Evolutionary conservation across 2,888 invertebrate genomes (phyloP).

Genomic region (Alloplasta piceator): DNA sequence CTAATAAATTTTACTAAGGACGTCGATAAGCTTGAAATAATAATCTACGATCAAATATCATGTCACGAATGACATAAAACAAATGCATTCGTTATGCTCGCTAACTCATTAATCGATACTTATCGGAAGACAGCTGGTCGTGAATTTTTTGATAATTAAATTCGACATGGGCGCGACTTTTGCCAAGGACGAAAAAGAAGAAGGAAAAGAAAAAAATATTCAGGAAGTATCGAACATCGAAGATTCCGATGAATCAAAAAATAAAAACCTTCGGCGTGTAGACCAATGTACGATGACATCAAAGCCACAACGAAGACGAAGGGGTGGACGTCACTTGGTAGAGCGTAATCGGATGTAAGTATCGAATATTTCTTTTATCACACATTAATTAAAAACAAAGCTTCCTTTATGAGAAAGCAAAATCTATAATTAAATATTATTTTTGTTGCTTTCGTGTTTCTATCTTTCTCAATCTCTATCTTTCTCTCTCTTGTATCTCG

Average conservation of each 20-base stretch:
- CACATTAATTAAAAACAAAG: conserved; percentile 50
- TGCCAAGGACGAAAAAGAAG: conserved; percentile 17
- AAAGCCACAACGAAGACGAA: neutral
- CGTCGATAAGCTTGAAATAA: neutral
- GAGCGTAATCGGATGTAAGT: too few relatives aligned
- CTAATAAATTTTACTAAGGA: too few relatives aligned
- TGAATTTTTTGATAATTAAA: too few relatives aligned
- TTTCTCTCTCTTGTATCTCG: too few relatives aligned
- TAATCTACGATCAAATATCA: neutral
- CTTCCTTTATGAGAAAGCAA: too few relatives aligned
- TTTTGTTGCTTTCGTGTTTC: too few relatives aligned
- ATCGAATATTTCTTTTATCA: conserved; percentile 59
- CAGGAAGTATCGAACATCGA: neutral
- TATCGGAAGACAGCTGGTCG: too few relatives aligned
- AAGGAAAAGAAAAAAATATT: neutral
- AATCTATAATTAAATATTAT: too few relatives aligned
- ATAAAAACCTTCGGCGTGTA: neutral
- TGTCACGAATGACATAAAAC: neutral
- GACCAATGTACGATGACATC: neutral
- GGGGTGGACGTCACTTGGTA: conserved; percentile 55
- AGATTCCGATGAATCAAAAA: neutral
- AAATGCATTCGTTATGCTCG: conserved; percentile 2
- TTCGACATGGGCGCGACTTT: too few relatives aligned
- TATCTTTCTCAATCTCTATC: too few relatives aligned
- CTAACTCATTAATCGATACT: too few relatives aligned